Base-by-base conservation (phyloP, 2,888 invertebrate genomes). In the Cosmia pyralina region DNA sequence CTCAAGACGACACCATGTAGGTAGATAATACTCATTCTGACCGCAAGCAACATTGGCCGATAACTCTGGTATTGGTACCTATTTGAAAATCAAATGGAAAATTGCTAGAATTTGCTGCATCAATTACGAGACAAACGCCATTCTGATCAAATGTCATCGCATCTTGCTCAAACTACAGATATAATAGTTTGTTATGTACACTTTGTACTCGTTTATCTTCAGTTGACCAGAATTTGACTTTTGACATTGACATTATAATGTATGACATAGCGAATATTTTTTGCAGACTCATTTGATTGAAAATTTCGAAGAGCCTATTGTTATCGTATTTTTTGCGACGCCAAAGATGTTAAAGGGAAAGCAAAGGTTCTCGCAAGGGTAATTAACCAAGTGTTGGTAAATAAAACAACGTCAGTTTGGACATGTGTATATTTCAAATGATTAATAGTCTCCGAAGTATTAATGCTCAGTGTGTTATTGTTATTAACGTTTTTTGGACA, bases 381-480 rank as follows among this genome's bases (percentile, higher is more conserved):
- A 81, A 83, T 69, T 68, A 80, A 75, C 64, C 53, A 67, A 75
- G 62, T 75, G 68, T 62, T 83, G 70, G 71, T 80, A 62, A 80
- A 81, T 75, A 71, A 63, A 65, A 75, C 68, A 55, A 65, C 60
- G 68, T 69, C 55, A 34, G 53, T 22, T 48, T 19, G n/a, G 81
- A 63, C 75, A 53, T 62, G 60, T 83, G 55, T 83, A 69, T 46
- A 59, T 44, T 81, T 48, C 50, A 46, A 79, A 83, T 83, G 80
- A 81, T 69, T 75, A 69, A 83, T 80, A 65, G 44, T 55, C 7
- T 59, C 41, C 19, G 6, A 62, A 70, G 53, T 58, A 65, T 62
- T 46, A 22, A 65, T 57, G 55, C 17, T 44, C 50, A 44, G 44
- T 48, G n/a, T n/a, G n/a, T n/a, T n/a, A 65, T 48, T 58, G 38